A percentile compares a stretch with the other conserved stretches of the same genome.
Evolutionary conservation across 2,888 invertebrate genomes (phyloP).

Genomic region (Melipona beecheii): DNA sequence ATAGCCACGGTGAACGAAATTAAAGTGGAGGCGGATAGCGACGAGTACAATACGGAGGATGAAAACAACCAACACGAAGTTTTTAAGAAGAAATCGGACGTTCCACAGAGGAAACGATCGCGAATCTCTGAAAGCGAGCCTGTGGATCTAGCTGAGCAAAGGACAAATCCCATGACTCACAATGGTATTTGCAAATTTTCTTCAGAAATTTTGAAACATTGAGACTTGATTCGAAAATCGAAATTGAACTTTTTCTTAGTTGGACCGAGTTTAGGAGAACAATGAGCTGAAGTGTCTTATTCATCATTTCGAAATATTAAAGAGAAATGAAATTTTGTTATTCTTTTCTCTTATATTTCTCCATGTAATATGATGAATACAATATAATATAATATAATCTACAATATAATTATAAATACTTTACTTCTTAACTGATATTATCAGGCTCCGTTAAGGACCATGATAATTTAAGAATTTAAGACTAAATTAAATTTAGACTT

Average conservation of each 20-base stretch:
- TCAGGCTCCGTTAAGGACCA: too few relatives aligned
- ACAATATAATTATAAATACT: too few relatives aligned
- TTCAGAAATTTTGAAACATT: neutral
- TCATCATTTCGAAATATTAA: neutral
- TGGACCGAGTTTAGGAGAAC: neutral
- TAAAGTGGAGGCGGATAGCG: constrained; percentile 67
- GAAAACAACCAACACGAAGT: constrained; percentile 44
- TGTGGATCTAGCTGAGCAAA: constrained; percentile 63
- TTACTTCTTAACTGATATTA: too few relatives aligned
- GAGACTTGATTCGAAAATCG: neutral
- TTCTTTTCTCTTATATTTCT: neutral
- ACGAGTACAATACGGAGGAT: constrained; percentile 59
- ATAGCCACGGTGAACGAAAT: constrained; percentile 56
- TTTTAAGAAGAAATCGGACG: constrained; percentile 8
- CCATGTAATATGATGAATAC: too few relatives aligned
- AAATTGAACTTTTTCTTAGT: neutral
- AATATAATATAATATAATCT: too few relatives aligned
- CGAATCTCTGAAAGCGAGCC: constrained; percentile 49
- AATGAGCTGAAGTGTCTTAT: too few relatives aligned
- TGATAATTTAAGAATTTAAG: too few relatives aligned
- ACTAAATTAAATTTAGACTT: too few relatives aligned
- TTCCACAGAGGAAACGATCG: constrained; percentile 24
- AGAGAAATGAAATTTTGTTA: neutral
- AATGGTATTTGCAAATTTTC: constrained; percentile 28
- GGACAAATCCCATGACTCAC: neutral